Conservation (phyloP, 2,888 invertebrate genomes). For the Poecilus cupreus region DNA sequence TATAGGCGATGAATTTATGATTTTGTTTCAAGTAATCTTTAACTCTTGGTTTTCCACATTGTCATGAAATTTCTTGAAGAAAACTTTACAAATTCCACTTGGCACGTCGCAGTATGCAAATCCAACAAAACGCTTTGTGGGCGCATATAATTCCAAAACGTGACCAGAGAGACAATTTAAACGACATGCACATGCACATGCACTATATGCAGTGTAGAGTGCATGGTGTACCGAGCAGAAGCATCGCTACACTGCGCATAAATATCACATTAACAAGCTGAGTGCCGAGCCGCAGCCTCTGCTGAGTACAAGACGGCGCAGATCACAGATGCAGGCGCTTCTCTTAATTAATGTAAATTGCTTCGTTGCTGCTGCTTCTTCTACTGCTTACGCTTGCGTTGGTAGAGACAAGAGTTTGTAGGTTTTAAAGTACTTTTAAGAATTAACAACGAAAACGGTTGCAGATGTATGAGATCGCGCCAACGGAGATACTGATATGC, state of each 20-base stretch:
- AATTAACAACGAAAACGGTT: no score
- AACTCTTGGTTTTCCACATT: no score
- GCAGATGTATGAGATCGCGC: no score
- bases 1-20: no score
- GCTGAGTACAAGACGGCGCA: not conserved
- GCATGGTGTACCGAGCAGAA: not conserved
- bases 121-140: not conserved
- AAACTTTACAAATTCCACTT: no score
- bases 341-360: not conserved
- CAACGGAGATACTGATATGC: no score
- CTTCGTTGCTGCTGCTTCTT: not conserved
- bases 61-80: no score
- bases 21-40: no score
- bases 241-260: not conserved
- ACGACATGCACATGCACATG: not conserved
- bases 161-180: not conserved
- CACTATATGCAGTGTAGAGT: no score
- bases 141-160: not conserved
- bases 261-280: not conserved
- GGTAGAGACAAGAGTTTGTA: no score
- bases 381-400: not conserved
- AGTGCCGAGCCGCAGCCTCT: not conserved
- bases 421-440: no score
- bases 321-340: not conserved
- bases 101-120: not conserved